Base-by-base conservation (phyloP, 2,888 invertebrate genomes). In the Perithous albicinctus region DNA sequence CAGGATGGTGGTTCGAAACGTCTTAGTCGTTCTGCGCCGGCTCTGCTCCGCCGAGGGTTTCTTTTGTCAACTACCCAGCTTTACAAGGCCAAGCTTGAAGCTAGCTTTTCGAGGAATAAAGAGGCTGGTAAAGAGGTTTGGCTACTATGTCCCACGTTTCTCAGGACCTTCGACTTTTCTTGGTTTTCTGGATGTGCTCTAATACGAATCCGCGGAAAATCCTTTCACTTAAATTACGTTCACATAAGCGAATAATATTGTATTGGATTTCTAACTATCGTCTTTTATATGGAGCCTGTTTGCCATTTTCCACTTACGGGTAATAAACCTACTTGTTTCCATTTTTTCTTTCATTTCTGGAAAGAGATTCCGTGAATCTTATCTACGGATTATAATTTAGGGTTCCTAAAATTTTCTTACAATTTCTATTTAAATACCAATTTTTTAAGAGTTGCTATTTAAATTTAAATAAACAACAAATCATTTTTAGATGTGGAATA, bases 191-290 rank as follows among this genome's bases (percentile, higher is more conserved):
- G 18, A 26, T 23, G 23, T 12, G 6, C 43, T 26, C 29, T 12
- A 10, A 59, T 67, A 20, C 48, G 8, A 35, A 46, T 67, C 20
- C 46, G 5, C 18, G 29, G 54, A 51, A 77, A 77, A 77, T 77
- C 73, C 67, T 41, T 77, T 73, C 61, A 46, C 67, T 63, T 38
- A 43, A 73, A 77, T 81, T 69, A 73, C 73, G 63, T 67, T 72
- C 48, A 23, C 32, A 51, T 66, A 59, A 59, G 35, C 38, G n/a
- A n/a, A n/a, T n/a, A n/a, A n/a, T 8, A 41, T 29, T 23, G 35
- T 74, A 64, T 69, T 67, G 20, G 18, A 63, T 63, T n/a, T 54
- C 20, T 41, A n/a, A 3, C 8, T 18, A 20, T 35, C 66, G 29
- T 32, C 41, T 41, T 12, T 12, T 0, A 38, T 1, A 10, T 38